phyloP scores from a whole-genome alignment of 2,888 invertebrate genomes.

The Noctua comes region DNA sequence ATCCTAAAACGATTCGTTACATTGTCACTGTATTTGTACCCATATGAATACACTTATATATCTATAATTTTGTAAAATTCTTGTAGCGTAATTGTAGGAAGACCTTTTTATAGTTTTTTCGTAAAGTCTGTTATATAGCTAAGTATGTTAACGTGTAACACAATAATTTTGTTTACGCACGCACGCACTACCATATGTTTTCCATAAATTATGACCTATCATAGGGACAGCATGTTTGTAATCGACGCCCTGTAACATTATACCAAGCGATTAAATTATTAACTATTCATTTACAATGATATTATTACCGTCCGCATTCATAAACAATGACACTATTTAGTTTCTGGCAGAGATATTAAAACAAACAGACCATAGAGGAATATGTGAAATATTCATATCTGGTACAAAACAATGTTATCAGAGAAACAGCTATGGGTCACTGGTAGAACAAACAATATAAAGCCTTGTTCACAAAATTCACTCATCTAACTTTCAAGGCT shows the following conservation, averaged over 20 bases:
- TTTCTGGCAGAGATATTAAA: slow-evolving; percentile 58
- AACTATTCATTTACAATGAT: slow-evolving; percentile 36
- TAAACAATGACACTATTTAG: slow-evolving; percentile 60
- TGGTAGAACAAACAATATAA: slow-evolving; percentile 70
- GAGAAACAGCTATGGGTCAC: slow-evolving; percentile 67
- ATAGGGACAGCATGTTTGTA: slow-evolving; percentile 33
- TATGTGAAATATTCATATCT: slow-evolving; percentile 64
- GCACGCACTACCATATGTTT: slow-evolving; percentile 27
- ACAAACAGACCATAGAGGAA: slow-evolving; percentile 64
- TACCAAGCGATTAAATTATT: slow-evolving; percentile 33
- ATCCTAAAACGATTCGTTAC: background rate
- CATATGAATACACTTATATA: background rate
- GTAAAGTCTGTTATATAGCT: background rate
- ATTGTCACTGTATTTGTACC: background rate
- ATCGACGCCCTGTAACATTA: slow-evolving; percentile 39
- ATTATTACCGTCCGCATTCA: slow-evolving; percentile 44
- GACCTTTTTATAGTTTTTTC: background rate
- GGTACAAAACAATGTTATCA: slow-evolving; percentile 76
- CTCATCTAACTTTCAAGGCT: slow-evolving; percentile 77
- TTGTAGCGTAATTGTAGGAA: background rate
- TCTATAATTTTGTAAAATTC: background rate
- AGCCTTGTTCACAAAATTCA: slow-evolving; percentile 73
- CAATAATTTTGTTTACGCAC: slow-evolving; percentile 10
- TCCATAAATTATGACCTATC: slow-evolving; percentile 16
- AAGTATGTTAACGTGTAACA: slow-evolving; percentile 1